Base-by-base conservation (phyloP, 2,888 invertebrate species). In the Apodemia zela region DNA sequence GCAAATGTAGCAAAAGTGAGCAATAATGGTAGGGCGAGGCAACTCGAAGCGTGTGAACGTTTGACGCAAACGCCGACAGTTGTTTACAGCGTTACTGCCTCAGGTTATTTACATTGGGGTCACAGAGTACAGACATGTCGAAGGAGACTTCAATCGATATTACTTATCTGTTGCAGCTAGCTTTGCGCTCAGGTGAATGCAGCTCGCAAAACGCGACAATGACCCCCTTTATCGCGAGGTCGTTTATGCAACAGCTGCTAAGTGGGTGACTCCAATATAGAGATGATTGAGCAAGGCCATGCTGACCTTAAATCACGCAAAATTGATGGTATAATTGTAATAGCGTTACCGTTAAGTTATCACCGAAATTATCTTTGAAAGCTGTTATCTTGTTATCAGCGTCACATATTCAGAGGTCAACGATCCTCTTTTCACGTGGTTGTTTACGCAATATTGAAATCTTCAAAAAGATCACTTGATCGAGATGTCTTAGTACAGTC, bases 61-160 rank as follows among this genome's bases (percentile, higher is more conserved):
- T 87, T 87, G 89, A 89, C 89, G 89, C 87, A 86, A 86, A 83
- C 85, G 80, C 83, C 45, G 45, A 38, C 84, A 80, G 84, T 84
- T 89, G 90, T 90, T 89, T 90, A 89, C 45, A 47, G 45, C 45
- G 45, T 47, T 87, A 81, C 75, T 82, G 84, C 84, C 86, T 82
- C 83, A 86, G 89, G 90, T 89, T 90, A 89, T 90, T 90, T 87
- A 89, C 91, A 89, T 89, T 86, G 90, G 89, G 90, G 90, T 91
- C 89, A 90, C 87, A 91, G 54, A 25, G 25, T 25, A 54, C 21
- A 51, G 90, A 90, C 90, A 89, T 87, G 79, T 73, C 76, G 87
- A 85, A 83, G 84, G 45, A 47, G 45, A 47, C 45, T 47, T 8
- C 45, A 47, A 17, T 84, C 84, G 82, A 84, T 85, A 81, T 85